Evolutionary conservation across 2,888 invertebrate genomes (phyloP).

Genomic region (Ephialtes manifestator): DNA sequence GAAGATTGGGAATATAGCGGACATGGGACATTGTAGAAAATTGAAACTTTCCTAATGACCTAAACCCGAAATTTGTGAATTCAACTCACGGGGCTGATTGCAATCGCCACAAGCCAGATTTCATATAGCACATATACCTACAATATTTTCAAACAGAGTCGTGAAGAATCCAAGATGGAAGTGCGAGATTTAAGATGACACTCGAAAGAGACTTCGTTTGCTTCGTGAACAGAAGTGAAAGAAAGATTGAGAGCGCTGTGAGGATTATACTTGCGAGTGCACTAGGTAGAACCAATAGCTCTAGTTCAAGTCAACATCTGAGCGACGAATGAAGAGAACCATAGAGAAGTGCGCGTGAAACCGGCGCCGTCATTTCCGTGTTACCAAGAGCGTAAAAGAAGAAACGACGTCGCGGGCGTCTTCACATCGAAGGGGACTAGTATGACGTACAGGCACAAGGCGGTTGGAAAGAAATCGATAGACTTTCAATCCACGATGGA

Average conservation of each 20-base stretch:
- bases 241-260: background rate
- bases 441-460: constrained; percentile 12
- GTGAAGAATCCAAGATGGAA: background rate
- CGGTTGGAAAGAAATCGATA: constrained; percentile 72
- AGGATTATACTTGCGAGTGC: constrained; percentile 1
- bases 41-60: constrained; percentile 55
- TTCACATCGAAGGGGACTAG: constrained; percentile 36
- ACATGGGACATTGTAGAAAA: constrained; percentile 56
- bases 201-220: background rate
- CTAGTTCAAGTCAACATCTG: background rate
- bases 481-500: constrained; percentile 67
- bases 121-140: background rate
- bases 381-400: constrained; percentile 36
- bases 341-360: constrained; percentile 9
- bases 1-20: constrained; percentile 49
- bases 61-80: background rate
- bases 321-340: constrained; percentile 26
- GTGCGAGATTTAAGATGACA: constrained; percentile 16
- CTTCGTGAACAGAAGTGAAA: background rate
- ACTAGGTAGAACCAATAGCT: constrained; percentile 9
- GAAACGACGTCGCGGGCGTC: constrained; percentile 14
- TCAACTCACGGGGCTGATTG: background rate
- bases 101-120: background rate
- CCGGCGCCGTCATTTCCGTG: constrained; percentile 55
- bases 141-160: background rate